A percentile compares a stretch with the other conserved stretches of the same genome.
Evolutionary conservation across 2,113 vertebrate genomes (phyloP).

Genomic region (Nipponia nippon): DNA sequence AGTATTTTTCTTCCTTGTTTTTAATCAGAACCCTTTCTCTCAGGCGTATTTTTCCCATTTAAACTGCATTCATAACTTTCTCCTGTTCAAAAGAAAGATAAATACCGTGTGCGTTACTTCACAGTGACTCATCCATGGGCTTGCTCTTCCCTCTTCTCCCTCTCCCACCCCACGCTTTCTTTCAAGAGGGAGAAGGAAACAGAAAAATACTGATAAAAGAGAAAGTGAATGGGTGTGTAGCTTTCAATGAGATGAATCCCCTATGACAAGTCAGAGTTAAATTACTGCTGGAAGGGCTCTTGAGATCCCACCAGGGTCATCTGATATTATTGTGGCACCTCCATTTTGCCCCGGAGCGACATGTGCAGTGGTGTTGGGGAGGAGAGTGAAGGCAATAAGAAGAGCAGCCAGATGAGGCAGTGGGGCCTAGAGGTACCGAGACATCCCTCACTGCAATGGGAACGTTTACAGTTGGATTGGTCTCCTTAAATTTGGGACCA

Average conservation of each 20-base stretch:
- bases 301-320: background rate
- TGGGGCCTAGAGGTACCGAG: background rate
- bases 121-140: background rate
- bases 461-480: rapidly evolving
- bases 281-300: constrained; percentile 9
- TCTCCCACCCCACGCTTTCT: background rate
- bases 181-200: background rate
- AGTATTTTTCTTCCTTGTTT: background rate
- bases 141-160: background rate
- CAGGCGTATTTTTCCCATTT: background rate
- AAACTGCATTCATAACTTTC: background rate
- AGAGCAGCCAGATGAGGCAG: background rate
- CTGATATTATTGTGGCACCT: background rate
- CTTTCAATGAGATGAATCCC: background rate
- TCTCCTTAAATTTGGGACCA: background rate
- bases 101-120: background rate
- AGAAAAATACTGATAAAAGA: background rate
- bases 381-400: background rate
- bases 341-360: background rate
- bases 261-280: background rate
- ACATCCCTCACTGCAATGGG: background rate
- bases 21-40: constrained; percentile 8
- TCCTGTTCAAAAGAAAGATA: background rate
- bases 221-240: background rate
- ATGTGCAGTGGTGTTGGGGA: rapidly evolving